Evolutionary conservation across 2,888 invertebrate genomes (phyloP), one percentile per base, ranked within the genome.

Genomic region (Xestia c-nigrum): DNA sequence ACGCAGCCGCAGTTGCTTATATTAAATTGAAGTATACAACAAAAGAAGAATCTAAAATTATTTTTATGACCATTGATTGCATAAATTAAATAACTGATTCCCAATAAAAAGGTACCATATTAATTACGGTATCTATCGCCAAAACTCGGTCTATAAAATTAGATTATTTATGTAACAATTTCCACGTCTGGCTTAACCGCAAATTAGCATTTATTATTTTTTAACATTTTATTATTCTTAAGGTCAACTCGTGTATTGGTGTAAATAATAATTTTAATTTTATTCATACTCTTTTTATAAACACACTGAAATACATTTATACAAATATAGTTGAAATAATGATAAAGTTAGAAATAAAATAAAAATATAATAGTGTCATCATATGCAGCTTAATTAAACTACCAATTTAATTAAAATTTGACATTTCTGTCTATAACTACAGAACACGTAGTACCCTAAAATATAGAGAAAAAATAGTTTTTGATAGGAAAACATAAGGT

Each of bases 121-220:
- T 82, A 59, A 57, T 38, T 31, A 46, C n/a, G n/a, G 31, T 67
- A 63, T 63, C 31, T 55, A 46, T 31, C 61, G 21, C 43, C 14
- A 9, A 80, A 65, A 9, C 46, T 61, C 2, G 59, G 0, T 5
- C 64, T 24, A 57, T 83, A 63, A 72, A 59, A 69, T 72, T n/a
- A 85, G 55, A 81, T 63, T 40, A 16, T 40, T 31, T 55, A 24
- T 50, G 7, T 73, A 55, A 67, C 21, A 12, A 74, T 64, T 65
- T 61, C 5, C 50, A 50, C 38, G 14, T 64, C 52, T 72, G 12
- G 55, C 10, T 6, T 50, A 21, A 72, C 68, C 85, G 38, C 68
- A 85, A 61, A 63, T 85, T 75, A 46, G 21, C 64, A 76, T 78
- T 55, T 50, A 55, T 80, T 24, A n/a, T 63, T 64, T 52, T 66